Evolutionary conservation across 2,888 invertebrate species (phyloP).

Genomic region (Andrena fulva): DNA sequence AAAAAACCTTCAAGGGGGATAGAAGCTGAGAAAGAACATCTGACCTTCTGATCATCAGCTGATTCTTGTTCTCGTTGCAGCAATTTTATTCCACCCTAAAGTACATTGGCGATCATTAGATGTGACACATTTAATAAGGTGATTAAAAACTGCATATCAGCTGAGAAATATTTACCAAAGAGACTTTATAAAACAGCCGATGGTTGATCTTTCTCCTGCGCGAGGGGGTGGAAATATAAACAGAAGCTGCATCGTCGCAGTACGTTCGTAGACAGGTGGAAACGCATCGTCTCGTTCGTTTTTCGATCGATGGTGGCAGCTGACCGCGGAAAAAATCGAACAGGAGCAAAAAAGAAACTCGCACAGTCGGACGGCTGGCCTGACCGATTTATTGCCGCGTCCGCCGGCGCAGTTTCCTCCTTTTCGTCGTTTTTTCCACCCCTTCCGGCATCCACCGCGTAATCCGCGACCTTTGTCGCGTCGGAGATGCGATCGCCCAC

Average conservation of each 20-base stretch:
- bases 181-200: background rate
- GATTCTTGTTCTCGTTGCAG: too few relatives aligned
- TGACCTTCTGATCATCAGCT: too few relatives aligned
- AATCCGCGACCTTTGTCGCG: conserved; percentile 70
- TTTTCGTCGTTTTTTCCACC: conserved; percentile 65
- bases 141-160: too few relatives aligned
- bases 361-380: conserved; percentile 48
- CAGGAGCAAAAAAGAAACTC: conserved; percentile 58
- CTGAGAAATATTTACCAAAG: conserved; percentile 2
- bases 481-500: conserved; percentile 58
- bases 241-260: conserved; percentile 33
- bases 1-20: too few relatives aligned
- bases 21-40: too few relatives aligned
- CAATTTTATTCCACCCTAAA: too few relatives aligned
- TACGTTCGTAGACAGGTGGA: conserved; percentile 42
- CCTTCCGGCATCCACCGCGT: conserved; percentile 49
- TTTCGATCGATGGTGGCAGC: conserved; percentile 71
- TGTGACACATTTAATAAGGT: too few relatives aligned
- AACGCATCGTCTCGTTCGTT: conserved; percentile 54
- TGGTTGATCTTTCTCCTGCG: background rate
- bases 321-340: conserved; percentile 69
- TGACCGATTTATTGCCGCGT: conserved; percentile 73
- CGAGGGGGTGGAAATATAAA: conserved; percentile 24
- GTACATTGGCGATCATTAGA: too few relatives aligned
- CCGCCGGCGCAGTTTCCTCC: conserved; percentile 55